phyloP scores from a whole-genome alignment of 2,888 invertebrate species.

The Aphidoletes aphidimyza region DNA sequence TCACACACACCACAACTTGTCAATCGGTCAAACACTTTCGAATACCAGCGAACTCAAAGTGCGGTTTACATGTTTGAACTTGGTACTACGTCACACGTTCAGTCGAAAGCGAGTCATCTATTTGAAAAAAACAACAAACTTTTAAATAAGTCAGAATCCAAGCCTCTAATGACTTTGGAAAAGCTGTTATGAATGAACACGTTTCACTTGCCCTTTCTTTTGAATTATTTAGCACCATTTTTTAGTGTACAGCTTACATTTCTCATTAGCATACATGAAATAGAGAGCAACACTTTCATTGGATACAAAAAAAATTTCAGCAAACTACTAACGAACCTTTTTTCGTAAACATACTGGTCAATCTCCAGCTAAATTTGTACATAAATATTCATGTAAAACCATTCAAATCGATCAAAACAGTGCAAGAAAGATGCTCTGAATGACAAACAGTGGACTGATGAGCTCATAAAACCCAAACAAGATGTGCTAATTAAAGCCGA shows the following conservation, averaged over 20 bases:
- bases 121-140: no score
- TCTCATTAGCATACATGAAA: background rate
- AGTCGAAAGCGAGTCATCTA: no score
- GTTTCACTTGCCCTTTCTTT: slow-evolving; percentile 14
- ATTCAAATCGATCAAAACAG: background rate
- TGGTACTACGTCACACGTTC: no score
- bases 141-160: background rate
- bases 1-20: no score
- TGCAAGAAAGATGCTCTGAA: background rate
- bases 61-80: no score
- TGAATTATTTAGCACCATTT: background rate
- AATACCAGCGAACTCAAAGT: no score
- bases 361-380: no score
- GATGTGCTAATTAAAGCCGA: background rate
- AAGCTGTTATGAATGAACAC: background rate
- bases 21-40: no score
- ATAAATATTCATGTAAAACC: background rate
- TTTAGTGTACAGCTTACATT: background rate
- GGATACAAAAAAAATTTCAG: background rate
- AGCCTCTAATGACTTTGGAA: background rate
- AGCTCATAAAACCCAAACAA: background rate
- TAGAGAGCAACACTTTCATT: slow-evolving; percentile 20
- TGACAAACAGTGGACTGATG: background rate
- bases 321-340: no score
- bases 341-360: no score